Evolutionary conservation across 37 sponge, comb jelly and placozoan genomes (phyloP), one percentile per base, ranked within the genome.

Genomic region (Theonella swinhoei): DNA sequence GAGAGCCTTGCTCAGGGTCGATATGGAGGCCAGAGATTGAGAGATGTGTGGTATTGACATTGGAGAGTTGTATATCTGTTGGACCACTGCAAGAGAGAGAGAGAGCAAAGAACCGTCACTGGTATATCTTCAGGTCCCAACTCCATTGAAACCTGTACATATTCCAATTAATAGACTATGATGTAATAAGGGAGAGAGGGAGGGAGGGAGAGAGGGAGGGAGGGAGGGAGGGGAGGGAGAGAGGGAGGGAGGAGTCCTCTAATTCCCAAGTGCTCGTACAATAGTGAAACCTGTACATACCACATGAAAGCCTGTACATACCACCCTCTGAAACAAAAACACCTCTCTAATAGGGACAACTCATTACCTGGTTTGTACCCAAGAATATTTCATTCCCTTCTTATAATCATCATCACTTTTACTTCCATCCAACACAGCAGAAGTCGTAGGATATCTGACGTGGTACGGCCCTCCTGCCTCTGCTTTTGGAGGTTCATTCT

Each of bases 401-500:
- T 82, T 67, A 62, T 87, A 87, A 77, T 89, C 94, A 84, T 93
- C 89, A 54, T 39, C 73, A 43, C 93, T 92, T 8, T 42, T 28
- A 62, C 70, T 70, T 23, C 94, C 97, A 41, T 88, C 80, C 65
- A 96, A 60, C 28, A 54, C 43, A 22, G 83, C 85, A 1, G 74
- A 25, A 1, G 41, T 71, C 17, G 63, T 42, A 20, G 97, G 97
- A 47, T 30, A 88, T 24, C 34, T 26, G 20, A 96, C 80, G 0
- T 47, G 60, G 81, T 81, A 26, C 65, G 83, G 42, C 4, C 43
- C 19, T 0, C 86, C 92, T 42, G 93, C 93, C 67, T 74, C 62
- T 2, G 88, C 92, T 11, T 86, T 68, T 23, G 95, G 95, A 0
- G 95, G 95, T 14, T 73, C 76, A 63, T 80, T 85, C 38, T 84